Evolutionary conservation across 1,140 invertebrate species (phyloP).

Genomic region (Oscheius sp.): DNA sequence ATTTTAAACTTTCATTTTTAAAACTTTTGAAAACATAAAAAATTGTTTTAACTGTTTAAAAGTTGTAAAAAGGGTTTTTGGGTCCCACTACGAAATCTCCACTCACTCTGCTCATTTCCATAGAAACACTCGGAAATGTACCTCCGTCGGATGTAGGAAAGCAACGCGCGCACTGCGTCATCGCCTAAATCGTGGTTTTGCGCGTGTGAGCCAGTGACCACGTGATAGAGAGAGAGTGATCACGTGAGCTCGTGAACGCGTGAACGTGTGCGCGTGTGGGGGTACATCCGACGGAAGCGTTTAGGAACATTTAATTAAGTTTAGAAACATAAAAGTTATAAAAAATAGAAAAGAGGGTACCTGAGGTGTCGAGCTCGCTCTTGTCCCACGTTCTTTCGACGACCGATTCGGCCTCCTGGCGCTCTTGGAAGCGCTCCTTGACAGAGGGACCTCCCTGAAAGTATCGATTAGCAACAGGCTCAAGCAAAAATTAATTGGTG

Average conservation of each 20-base stretch:
- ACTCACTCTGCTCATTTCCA: slow-evolving; percentile 3
- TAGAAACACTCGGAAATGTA: slow-evolving; percentile 31
- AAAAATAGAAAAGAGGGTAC: slow-evolving; percentile 9
- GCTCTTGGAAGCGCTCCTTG: slow-evolving; percentile 44
- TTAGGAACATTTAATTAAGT: neutral
- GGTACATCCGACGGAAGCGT: neutral
- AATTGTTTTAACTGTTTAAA: too few species aligned
- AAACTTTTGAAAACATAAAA: too few species aligned
- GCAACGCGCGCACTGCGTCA: slow-evolving; percentile 16
- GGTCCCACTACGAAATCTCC: too few species aligned
- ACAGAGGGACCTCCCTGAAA: slow-evolving; percentile 36
- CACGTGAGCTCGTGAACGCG: too few species aligned
- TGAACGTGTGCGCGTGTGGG: too few species aligned
- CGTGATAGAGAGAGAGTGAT: neutral
- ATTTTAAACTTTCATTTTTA: too few species aligned
- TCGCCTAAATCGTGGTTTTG: slow-evolving; percentile 4
- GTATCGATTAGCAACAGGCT: neutral
- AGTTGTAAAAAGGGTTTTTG: too few species aligned
- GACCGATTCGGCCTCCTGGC: slow-evolving; percentile 10
- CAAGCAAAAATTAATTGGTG: too few species aligned
- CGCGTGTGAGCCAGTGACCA: neutral
- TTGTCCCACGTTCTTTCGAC: slow-evolving; percentile 40
- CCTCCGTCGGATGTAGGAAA: slow-evolving; percentile 17
- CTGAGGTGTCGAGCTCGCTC: slow-evolving; percentile 38
- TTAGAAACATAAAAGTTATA: neutral